phyloP scores from a whole-genome alignment of 2,797 vertebrate species.

The Labroides dimidiatus region DNA sequence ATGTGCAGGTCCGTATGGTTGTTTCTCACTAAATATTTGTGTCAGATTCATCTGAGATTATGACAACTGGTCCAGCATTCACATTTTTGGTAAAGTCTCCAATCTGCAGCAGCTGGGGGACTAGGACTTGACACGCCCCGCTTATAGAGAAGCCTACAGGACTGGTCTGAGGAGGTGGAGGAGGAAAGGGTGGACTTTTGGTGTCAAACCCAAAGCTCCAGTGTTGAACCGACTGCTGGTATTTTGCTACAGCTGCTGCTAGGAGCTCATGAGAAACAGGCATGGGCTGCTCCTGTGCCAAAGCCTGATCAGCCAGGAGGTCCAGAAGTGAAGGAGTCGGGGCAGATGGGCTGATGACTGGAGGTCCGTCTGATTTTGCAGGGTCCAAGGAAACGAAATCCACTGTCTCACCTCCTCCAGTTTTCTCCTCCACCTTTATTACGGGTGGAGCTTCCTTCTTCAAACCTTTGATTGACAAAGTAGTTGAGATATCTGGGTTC shows the following conservation, averaged over 20 bases:
- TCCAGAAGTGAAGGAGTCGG: conserved; percentile 82
- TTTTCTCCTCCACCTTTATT: conserved; percentile 59
- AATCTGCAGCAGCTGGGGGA: conserved; percentile 27
- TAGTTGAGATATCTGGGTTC: conserved; percentile 69
- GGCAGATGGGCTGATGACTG: background rate
- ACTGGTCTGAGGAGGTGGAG: conserved; percentile 64
- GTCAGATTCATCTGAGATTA: conserved; percentile 40
- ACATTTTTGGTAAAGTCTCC: conserved; percentile 1
- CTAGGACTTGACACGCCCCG: background rate
- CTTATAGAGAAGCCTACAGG: conserved; percentile 47
- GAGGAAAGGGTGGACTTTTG: conserved; percentile 46
- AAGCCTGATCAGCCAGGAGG: conserved; percentile 87
- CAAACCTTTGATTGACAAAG: conserved; percentile 74
- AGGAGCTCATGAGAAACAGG: conserved; percentile 47
- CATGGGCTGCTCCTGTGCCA: conserved; percentile 78
- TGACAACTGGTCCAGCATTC: conserved; percentile 5
- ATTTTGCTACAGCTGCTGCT: conserved; percentile 41
- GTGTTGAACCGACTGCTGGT: conserved; percentile 25
- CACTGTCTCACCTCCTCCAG: conserved; percentile 7
- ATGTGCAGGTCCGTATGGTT: no score
- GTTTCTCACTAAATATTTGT: conserved; percentile 5
- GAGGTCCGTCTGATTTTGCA: background rate
- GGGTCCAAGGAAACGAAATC: conserved; percentile 65
- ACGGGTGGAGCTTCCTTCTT: conserved; percentile 80
- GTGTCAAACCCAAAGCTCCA: conserved; percentile 24